A percentile compares a stretch with the other conserved stretches of the same genome.
These are phyloP conservation scores for Pristis pectinata DNA, from an alignment of 2,797 vertebrate genomes.

Conservation along the genomic window DNA sequence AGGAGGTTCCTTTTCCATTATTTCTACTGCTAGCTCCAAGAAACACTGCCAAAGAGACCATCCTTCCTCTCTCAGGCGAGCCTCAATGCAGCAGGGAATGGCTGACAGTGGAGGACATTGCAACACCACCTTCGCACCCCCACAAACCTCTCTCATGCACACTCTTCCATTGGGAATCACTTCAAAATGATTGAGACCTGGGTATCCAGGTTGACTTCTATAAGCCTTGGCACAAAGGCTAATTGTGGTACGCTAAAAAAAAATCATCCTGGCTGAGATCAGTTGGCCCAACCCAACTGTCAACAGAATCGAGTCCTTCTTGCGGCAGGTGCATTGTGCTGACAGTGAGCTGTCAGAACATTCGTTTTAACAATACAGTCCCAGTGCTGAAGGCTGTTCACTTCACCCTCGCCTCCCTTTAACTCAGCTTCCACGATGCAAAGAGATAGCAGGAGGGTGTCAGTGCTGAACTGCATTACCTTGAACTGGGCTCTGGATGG, in stretches of 20 bases:
- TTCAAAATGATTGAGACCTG: no score
- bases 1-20: not conserved
- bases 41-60: not conserved
- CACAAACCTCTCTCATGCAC: no score
- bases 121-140: not conserved
- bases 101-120: no score
- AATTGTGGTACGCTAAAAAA: not conserved
- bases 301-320: not conserved
- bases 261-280: not conserved
- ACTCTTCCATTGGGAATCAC: not conserved
- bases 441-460: not conserved
- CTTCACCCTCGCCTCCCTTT: not conserved
- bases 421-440: not conserved
- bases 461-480: not conserved
- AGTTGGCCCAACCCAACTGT: not conserved
- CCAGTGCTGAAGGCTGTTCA: not conserved
- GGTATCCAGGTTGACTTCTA: not conserved
- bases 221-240: no score
- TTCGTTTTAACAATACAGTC: not conserved
- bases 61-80: not conserved
- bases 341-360: not conserved
- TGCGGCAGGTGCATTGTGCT: not conserved
- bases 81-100: not conserved
- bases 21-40: not conserved
- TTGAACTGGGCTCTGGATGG: not conserved